phyloP scores from a whole-genome alignment of 2,888 invertebrate genomes.

The Prosapia bicincta region DNA sequence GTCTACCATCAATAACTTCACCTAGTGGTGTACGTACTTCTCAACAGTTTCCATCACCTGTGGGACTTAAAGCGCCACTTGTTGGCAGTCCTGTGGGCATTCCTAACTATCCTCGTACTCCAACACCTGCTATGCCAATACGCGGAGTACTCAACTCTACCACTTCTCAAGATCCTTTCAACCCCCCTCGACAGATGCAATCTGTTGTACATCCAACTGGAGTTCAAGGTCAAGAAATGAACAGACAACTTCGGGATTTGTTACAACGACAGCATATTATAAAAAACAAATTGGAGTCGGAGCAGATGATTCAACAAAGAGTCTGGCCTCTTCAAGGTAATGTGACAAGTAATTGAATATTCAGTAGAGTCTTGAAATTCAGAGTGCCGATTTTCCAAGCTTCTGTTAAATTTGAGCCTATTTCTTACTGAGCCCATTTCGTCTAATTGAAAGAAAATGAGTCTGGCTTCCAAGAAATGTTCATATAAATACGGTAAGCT shows the following conservation, averaged over 20 bases:
- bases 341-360: too few species aligned
- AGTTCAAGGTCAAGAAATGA: slow-evolving; percentile 50
- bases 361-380: too few species aligned
- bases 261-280: slow-evolving; percentile 68
- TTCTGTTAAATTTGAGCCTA: too few species aligned
- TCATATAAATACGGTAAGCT: too few species aligned
- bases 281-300: slow-evolving; percentile 42
- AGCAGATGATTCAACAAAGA: slow-evolving; percentile 6
- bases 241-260: slow-evolving; percentile 75
- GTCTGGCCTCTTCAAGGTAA: background rate
- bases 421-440: too few species aligned
- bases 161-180: slow-evolving; percentile 19
- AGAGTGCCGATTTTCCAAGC: too few species aligned
- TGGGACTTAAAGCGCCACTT: background rate
- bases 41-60: slow-evolving; percentile 8
- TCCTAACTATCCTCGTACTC: background rate
- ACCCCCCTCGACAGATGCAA: slow-evolving; percentile 30
- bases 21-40: slow-evolving; percentile 8
- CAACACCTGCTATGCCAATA: background rate
- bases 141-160: slow-evolving; percentile 3
- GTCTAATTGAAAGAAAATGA: too few species aligned
- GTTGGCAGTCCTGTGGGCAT: background rate
- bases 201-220: slow-evolving; percentile 30
- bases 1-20: slow-evolving; percentile 19
- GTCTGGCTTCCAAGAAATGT: too few species aligned